A percentile compares a stretch with the other conserved stretches of the same genome.
These are phyloP conservation scores for Grapholita molesta DNA, from an alignment of 1,140 invertebrate genomes.

Conservation along the genomic window DNA sequence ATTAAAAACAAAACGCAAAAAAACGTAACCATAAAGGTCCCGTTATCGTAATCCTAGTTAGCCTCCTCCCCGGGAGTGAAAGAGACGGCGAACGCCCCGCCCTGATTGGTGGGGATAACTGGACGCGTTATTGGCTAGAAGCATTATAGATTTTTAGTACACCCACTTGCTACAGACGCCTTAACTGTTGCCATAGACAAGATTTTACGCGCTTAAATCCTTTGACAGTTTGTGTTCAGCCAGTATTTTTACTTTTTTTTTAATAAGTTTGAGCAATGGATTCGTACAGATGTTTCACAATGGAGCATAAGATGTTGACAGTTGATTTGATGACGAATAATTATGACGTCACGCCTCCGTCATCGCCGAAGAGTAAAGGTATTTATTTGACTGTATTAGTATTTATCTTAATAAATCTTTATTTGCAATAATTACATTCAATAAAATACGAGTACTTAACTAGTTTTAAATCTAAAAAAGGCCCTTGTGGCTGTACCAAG, in stretches of 20 bases:
- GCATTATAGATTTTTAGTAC: slow-evolving; percentile 70
- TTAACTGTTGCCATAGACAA: slow-evolving; percentile 12
- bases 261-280: slow-evolving; percentile 38
- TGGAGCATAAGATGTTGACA: slow-evolving; percentile 45
- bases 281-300: slow-evolving; percentile 32
- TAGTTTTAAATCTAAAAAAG: too few species aligned
- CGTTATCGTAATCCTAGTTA: slow-evolving; percentile 25
- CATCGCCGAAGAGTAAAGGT: slow-evolving; percentile 64
- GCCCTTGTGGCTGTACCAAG: too few species aligned
- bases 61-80: slow-evolving; percentile 49
- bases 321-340: slow-evolving; percentile 44
- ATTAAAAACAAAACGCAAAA: neutral
- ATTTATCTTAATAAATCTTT: neutral
- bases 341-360: slow-evolving; percentile 48
- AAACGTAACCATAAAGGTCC: neutral
- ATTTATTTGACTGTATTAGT: slow-evolving; percentile 7
- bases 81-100: slow-evolving; percentile 52
- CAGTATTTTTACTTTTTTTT: slow-evolving; percentile 33
- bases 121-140: slow-evolving; percentile 55
- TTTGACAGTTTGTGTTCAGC: slow-evolving; percentile 26
- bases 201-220: neutral
- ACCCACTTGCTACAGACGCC: slow-evolving; percentile 6
- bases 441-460: too few species aligned
- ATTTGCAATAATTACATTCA: too few species aligned
- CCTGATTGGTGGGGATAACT: slow-evolving; percentile 56